Base-by-base conservation (phyloP, 2,888 invertebrate genomes). In the Psylliodes chrysocephalus region DNA sequence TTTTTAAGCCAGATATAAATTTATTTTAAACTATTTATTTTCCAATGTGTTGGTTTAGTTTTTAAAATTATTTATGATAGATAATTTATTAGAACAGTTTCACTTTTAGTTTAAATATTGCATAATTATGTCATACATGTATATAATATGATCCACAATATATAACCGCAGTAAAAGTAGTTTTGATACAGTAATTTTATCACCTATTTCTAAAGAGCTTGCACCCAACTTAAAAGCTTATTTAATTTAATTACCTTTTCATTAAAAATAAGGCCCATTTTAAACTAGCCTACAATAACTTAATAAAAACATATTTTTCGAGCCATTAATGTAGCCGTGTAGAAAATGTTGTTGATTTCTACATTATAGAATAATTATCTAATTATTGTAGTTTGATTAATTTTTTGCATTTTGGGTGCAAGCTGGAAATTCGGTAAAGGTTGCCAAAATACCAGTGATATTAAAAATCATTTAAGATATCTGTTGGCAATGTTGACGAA, bases 391-490 rank as follows among this genome's bases (percentile, higher is more conserved):
- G n/a, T n/a, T n/a, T n/a, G n/a, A n/a, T n/a, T n/a, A n/a, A n/a
- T n/a, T n/a, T n/a, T n/a, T n/a, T n/a, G n/a, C n/a, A n/a, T n/a
- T 49, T 49, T 28, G 49, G 30, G 30, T 49, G 17, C 22, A 49
- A 14, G 17, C 12, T 49, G 49, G 15, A 49, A 12, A 28, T 17
- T 49, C 12, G 28, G 18, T 17, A 2, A 28, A 8, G 6, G 12
- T 28, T 49, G 49, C 49, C 49, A 49, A 49, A 49, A 49, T 49
- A 49, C 42, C 17, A 49, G 49, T 49, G 49, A 49, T 49, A 49
- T 28, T 15, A 28, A 49, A 49, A 28, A 30, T 12, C 14, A 35
- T 14, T 4, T 14, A 14, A 35, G 2, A n/a, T 35, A 2, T 12
- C 35, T 35, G 10, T 35, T 35, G 12, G 14, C 35, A 35, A 14